Conservation (phyloP, 2,797 vertebrate genomes). For the Bovichtus variegatus region DNA sequence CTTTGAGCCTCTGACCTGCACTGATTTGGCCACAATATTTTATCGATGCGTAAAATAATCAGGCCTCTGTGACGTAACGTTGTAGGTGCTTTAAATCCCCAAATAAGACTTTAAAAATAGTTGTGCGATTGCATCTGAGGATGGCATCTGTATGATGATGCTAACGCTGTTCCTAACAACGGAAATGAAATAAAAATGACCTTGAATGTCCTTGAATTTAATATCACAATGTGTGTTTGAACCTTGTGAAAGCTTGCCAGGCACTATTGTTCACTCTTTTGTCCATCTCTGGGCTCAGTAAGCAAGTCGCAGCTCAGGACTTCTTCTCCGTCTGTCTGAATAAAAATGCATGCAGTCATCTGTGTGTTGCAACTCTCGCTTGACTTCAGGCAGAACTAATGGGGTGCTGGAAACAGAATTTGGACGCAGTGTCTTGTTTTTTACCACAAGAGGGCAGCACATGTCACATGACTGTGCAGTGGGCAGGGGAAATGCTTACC, state of each 20-base stretch:
- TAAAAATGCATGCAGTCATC: neutral
- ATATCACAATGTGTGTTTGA: neutral
- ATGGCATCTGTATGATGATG: neutral
- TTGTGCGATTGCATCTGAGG: neutral
- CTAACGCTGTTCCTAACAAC: neutral
- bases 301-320: neutral
- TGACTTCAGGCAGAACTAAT: neutral
- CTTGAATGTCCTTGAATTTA: slow-evolving; percentile 7
- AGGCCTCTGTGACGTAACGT: neutral
- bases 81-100: neutral
- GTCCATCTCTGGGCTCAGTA: neutral
- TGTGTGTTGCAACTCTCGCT: neutral
- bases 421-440: neutral
- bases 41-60: neutral
- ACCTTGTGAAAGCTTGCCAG: neutral
- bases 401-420: neutral
- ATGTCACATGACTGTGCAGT: neutral
- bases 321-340: neutral
- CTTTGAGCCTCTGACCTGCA: neutral
- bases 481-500: neutral
- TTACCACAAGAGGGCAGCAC: slow-evolving; percentile 71
- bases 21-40: neutral
- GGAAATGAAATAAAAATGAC: neutral
- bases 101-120: neutral
- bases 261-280: neutral